Percentiles rank a stretch among this genome's conserved stretches.
Evolutionary conservation across 2,888 invertebrate genomes (phyloP).

Genomic region (Plebejus melissa): DNA sequence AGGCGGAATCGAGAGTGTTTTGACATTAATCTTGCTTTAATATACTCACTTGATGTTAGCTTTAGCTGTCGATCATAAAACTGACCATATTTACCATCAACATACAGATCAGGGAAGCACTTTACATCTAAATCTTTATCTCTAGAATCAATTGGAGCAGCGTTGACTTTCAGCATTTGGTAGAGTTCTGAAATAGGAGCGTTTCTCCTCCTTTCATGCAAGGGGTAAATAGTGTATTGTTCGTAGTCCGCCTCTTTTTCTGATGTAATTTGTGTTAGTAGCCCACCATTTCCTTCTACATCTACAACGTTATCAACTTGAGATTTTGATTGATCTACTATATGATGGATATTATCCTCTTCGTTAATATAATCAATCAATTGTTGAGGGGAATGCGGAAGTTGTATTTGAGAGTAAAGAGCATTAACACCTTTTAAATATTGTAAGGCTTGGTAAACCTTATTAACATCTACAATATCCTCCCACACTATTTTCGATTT

Average conservation of each 20-base stretch:
- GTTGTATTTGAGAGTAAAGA: not conserved
- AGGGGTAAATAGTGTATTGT: conserved; percentile 35
- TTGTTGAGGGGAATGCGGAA: not conserved
- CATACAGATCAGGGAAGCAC: conserved; percentile 37
- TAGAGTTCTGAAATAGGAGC: conserved; percentile 36
- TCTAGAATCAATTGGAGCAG: conserved; percentile 35
- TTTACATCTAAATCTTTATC: conserved; percentile 35
- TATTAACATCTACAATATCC: conserved; percentile 42
- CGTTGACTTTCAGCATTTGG: conserved; percentile 37
- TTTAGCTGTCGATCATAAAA: conserved; percentile 35
- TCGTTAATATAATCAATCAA: not conserved
- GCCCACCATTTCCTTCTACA: not conserved
- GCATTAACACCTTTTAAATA: conserved; percentile 40
- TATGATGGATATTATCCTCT: not conserved
- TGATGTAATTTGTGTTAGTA: not conserved
- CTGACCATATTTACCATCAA: conserved; percentile 40
- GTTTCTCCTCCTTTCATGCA: conserved; percentile 34
- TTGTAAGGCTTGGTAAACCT: conserved; percentile 41
- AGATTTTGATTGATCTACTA: not conserved
- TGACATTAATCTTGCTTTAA: conserved; percentile 36
- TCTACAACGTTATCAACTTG: not conserved
- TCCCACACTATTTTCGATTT: conserved; percentile 2
- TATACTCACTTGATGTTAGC: conserved; percentile 33
- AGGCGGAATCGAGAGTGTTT: conserved; percentile 27
- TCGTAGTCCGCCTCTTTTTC: conserved; percentile 30